phyloP scores from a whole-genome alignment of 2,797 vertebrate species.

The Alectoris magna region DNA sequence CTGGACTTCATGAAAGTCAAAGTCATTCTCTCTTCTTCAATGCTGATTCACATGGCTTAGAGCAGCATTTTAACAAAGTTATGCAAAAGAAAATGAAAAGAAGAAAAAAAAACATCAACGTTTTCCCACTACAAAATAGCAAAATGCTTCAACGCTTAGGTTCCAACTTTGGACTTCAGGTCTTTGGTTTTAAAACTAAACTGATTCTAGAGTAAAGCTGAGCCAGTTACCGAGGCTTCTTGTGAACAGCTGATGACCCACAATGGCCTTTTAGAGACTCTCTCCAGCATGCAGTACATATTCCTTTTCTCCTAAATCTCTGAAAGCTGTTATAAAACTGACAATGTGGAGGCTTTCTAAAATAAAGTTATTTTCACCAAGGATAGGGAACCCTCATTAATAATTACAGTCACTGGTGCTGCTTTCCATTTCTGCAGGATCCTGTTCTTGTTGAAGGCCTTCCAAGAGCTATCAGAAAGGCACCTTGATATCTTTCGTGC shows the following conservation, averaged over 20 bases:
- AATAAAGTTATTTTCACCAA: neutral
- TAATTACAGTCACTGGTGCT: neutral
- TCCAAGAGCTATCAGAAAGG: neutral
- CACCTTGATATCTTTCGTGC: neutral
- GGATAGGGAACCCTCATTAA: neutral
- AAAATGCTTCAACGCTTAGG: conserved; percentile 31
- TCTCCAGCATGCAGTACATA: neutral
- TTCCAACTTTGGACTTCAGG: neutral
- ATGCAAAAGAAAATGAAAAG: neutral
- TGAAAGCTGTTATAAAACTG: neutral
- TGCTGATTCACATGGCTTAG: conserved; percentile 27
- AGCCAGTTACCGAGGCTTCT: neutral
- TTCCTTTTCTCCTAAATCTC: neutral
- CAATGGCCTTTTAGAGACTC: neutral
- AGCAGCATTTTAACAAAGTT: conserved; percentile 36
- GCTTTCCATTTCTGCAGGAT: neutral
- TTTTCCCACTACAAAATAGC: neutral
- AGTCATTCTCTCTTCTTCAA: neutral
- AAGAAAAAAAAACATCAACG: neutral
- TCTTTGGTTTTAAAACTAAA: conserved; percentile 36
- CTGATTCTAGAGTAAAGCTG: neutral
- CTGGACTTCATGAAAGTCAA: neutral
- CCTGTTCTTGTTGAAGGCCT: neutral
- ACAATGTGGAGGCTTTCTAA: neutral
- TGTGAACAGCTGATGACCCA: neutral